Percentiles rank a stretch among this genome's conserved stretches.
These are phyloP conservation scores for Clarias platycephalus DNA, from an alignment of 2,797 vertebrate genomes.

Conservation along the genomic window DNA sequence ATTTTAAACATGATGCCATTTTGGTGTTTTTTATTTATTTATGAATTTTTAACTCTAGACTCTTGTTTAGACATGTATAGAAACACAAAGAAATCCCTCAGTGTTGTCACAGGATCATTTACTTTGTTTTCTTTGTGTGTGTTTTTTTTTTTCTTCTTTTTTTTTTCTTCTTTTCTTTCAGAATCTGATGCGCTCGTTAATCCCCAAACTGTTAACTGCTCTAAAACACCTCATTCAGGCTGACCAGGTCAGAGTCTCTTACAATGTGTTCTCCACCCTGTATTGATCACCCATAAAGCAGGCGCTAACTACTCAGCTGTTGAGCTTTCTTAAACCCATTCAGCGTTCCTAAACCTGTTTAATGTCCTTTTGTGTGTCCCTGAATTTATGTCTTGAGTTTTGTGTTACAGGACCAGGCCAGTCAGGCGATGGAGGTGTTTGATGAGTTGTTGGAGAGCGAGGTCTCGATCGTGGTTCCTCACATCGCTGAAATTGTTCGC, in stretches of 20 bases:
- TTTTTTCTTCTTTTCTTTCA: conserved; percentile 56
- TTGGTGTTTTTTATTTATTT: no score
- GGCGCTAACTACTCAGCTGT: conserved; percentile 18
- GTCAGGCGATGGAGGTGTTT: conserved; percentile 86
- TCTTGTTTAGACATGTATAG: not conserved
- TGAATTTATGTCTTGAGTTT: conserved; percentile 24
- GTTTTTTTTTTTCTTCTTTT: not conserved
- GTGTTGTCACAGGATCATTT: not conserved
- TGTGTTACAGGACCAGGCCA: conserved; percentile 77
- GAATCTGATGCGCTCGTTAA: conserved; percentile 79
- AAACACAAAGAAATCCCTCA: not conserved
- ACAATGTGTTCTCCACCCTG: conserved; percentile 13
- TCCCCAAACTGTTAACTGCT: conserved; percentile 80
- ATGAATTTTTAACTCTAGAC: no score
- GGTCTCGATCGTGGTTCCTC: conserved; percentile 80
- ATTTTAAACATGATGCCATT: not conserved
- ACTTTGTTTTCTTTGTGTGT: conserved; percentile 22
- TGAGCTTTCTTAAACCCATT: not conserved
- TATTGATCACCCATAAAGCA: conserved; percentile 19
- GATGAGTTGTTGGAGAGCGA: conserved; percentile 89
- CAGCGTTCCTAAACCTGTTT: not conserved
- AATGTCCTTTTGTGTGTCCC: not conserved
- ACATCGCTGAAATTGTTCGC: conserved; percentile 78
- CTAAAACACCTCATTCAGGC: conserved; percentile 79
- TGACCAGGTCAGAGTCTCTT: conserved; percentile 75